Base-by-base conservation (phyloP, 1,140 invertebrate genomes). In the Parasteatoda tepidariorum region DNA sequence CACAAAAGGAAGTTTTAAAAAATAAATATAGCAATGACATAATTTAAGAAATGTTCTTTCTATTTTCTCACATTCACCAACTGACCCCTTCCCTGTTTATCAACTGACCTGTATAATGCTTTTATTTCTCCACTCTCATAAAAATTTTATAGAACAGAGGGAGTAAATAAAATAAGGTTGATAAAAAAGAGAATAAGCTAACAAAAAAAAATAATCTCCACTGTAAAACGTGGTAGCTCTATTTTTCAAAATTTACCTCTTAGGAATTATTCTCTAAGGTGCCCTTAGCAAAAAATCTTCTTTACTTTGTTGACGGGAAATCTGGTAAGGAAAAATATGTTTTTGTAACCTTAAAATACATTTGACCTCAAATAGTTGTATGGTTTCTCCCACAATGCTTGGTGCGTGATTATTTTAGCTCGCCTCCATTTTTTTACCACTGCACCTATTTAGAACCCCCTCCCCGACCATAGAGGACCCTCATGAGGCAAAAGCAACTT, bases 401-500 rank as follows among this genome's bases (percentile, higher is more conserved):
- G 34, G 64, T 33, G 64, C 62, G 76, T 79, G 76, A 79, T 64
- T 79, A 79, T 79, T 79, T 79, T 79, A 79, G n/a, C 76, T 67
- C 62, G 30, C 33, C 24, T 7, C 55, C n/a, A 33, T 66, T 62
- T 73, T 75, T 61, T 55, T 24, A 31, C 30, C n/a, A 62, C 34
- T 55, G 64, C 41, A 67, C 76, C 76, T 79, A 79, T 79, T 79
- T 79, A 79, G 68, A 79, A 62, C 55, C 76, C 76, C 54, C 26
- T 38, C 73, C 34, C 59, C 73, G 34, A 13, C 59, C 59, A 11
- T 11, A 34, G 64, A 79, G 28, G 41, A 41, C 62, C 48, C 76
- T 59, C 64, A 18, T 2, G 76, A 64, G 54, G 64, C 67, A 57
- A 67, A 64, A 30, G 62, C 41, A 28, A 18, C 62, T 79, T 34